Evolutionary conservation across 2,888 invertebrate genomes (phyloP), one percentile per base, ranked within the genome.

Genomic region (Creontiades dilutus): DNA sequence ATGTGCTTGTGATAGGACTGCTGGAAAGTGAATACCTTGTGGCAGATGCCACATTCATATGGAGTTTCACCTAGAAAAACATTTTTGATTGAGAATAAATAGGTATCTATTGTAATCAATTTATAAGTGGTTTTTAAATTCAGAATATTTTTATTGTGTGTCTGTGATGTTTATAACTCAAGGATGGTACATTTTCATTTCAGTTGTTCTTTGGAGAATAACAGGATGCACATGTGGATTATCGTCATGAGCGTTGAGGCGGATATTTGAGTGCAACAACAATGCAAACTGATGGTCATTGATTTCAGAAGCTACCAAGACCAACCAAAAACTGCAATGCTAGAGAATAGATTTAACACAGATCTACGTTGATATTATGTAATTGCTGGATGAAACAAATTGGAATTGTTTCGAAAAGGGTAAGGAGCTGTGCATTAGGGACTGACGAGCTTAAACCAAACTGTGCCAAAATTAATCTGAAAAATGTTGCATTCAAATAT

Each of bases 1-100:
- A 97, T 95, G 93, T 97, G 97, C 93, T 97, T 97, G 93, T 97
- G 97, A 93, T 97, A 97, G 0, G 97, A 97, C 92, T 97, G 97
- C 94, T 97, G 97, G 94, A 97, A 97, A 85, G 97, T 97, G 93
- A 97, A 97, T 14, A 96, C 96, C 93, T 97, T 97, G 91, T 96
- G 96, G 93, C 97, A 97, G 92, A 96, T 95, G 82, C 95, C 94
- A 92, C 97, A 97, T 28, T 96, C 96, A 93, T 97, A 97, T 0
- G 97, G 97, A 95, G 97, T 97, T 94, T 97, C 97, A 90, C 97
- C 97, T 95, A 94, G 7, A 37, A 37, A 37, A 37, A 4, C 3
- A 37, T 37, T 37, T 4, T 2, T 7, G 37, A 37, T 37, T 37
- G 37, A 37, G 37, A 37, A 37, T 37, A n/a, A n/a, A n/a, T n/a